Conservation (phyloP, 92 coral and sea anemone genomes). For the Montipora capitata region DNA sequence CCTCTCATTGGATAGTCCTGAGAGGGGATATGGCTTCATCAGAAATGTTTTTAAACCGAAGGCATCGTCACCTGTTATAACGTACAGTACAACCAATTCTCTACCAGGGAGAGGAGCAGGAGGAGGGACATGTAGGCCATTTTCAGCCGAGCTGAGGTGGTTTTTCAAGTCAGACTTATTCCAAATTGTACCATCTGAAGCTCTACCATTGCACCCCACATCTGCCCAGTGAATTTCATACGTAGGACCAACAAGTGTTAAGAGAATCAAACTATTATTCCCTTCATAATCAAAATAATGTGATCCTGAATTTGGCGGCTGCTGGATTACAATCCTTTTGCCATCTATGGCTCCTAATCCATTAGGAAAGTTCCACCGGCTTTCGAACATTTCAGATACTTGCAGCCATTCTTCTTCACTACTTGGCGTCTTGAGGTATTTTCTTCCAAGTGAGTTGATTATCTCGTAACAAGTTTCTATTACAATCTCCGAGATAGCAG, state of each 20-base stretch:
- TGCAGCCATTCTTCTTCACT: constrained; percentile 55
- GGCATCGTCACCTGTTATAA: constrained; percentile 79
- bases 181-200: constrained; percentile 64
- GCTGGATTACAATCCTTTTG: constrained; percentile 53
- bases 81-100: constrained; percentile 61
- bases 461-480: not conserved
- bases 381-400: constrained; percentile 41
- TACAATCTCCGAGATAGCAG: not conserved
- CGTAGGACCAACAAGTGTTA: constrained; percentile 57
- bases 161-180: constrained; percentile 56
- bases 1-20: not conserved
- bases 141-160: constrained; percentile 34
- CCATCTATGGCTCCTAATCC: constrained; percentile 61
- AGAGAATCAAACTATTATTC: constrained; percentile 48
- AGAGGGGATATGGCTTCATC: not conserved
- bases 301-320: constrained; percentile 48
- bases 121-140: constrained; percentile 43
- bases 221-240: constrained; percentile 61
- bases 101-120: constrained; percentile 39
- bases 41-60: constrained; percentile 35
- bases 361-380: constrained; percentile 57
- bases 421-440: constrained; percentile 10
- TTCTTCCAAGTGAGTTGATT: not conserved
- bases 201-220: constrained; percentile 62
- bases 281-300: constrained; percentile 54